Evolutionary conservation across 2,113 vertebrate species (phyloP).

Genomic region (Prinia subflava): DNA sequence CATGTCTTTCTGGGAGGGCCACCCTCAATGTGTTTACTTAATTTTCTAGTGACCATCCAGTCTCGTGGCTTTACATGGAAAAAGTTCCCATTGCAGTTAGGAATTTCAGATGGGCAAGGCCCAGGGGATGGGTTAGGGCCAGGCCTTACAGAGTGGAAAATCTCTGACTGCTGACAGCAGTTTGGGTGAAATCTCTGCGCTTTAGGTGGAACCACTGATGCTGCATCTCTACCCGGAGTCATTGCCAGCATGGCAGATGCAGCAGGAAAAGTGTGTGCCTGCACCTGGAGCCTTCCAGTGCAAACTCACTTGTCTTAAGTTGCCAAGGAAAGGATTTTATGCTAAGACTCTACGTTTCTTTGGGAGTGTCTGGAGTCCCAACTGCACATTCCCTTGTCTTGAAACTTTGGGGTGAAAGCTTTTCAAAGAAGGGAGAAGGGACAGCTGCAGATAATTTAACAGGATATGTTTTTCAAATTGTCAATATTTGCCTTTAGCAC

Average conservation of each 20-base stretch:
- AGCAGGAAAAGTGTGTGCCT: background rate
- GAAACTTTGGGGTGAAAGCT: background rate
- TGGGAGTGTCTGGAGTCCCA: background rate
- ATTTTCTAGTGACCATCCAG: background rate
- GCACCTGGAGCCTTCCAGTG: background rate
- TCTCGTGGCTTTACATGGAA: background rate
- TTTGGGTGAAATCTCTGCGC: background rate
- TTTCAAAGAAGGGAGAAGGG: background rate
- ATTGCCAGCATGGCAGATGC: background rate
- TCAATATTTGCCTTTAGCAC: background rate
- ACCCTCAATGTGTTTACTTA: conserved; percentile 1
- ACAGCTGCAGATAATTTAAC: background rate
- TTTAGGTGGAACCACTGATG: background rate
- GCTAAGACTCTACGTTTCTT: background rate
- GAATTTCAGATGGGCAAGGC: background rate
- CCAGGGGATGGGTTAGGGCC: background rate
- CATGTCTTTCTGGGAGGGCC: background rate
- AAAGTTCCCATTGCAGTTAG: background rate
- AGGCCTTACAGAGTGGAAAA: background rate
- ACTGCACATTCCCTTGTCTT: background rate
- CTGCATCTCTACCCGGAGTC: background rate
- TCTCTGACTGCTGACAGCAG: background rate
- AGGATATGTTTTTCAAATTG: background rate
- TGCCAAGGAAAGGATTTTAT: background rate
- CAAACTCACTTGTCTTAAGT: background rate